Base-by-base conservation (phyloP, 2,113 vertebrate species). In the Holacanthus passer region DNA sequence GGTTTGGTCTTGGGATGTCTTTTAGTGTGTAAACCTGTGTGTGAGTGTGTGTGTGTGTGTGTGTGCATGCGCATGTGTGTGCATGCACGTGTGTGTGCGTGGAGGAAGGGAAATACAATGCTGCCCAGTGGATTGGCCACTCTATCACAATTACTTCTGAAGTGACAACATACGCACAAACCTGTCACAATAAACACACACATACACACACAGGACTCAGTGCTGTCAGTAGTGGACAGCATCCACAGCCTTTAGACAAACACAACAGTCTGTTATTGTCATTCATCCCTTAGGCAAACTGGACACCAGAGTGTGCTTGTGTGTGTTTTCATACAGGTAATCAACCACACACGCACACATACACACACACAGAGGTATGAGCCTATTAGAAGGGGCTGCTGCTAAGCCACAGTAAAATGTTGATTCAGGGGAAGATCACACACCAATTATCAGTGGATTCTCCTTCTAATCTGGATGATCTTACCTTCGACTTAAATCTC, bases 211-310 rank as follows among this genome's bases (percentile, higher is more conserved):
- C 73, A 10, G 2, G 43, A 69, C 43, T 50, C n/a, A 70, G 77
- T 79, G 43, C 76, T 71, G 74, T 83, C 65, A 29, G 75, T 63
- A 48, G 73, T 79, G 71, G 79, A 77, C 53, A 77, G 52, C 62
- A 78, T 69, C 56, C 32, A 58, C 59, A 90, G 81, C 74, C 81
- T 85, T 83, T 91, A 68, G 41, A 87, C 83, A 91, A 89, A 91
- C 82, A 86, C 58, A 56, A 74, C 16, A 62, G 50, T 58, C 63
- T 84, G 63, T 79, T 88, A 84, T 82, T 19, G 32, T 79, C 67
- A 73, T 82, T 89, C 73, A 92, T 91, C 88, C 80, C 63, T 85
- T 72, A 20, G 73, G 87, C 68, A 92, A 88, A 90, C 78, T 79
- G 80, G 74, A 87, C 81, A 73, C 32, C 17, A 56, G 50, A 65